These are phyloP conservation scores for Steinernema carpocapsae DNA, from an alignment of 2,888 invertebrate genomes.

Conservation along the genomic window DNA sequence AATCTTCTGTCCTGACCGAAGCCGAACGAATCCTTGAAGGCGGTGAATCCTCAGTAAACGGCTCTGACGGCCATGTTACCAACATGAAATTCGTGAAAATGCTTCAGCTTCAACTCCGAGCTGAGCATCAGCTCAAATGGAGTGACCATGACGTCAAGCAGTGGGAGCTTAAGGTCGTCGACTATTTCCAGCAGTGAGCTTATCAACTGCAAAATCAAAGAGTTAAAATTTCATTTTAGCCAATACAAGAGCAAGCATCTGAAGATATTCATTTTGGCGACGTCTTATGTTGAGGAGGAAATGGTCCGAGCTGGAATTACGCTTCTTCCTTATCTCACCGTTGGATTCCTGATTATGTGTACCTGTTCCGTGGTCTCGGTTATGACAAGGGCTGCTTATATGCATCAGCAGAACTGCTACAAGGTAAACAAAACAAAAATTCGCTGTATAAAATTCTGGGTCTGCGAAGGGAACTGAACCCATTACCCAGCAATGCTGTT, in stretches of 20 bases:
- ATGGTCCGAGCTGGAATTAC: conserved; percentile 61
- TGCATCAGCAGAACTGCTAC: conserved; percentile 63
- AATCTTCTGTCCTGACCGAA: not conserved
- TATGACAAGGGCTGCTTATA: conserved; percentile 59
- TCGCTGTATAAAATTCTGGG: no score
- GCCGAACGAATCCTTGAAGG: not conserved
- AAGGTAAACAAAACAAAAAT: conserved; percentile 45
- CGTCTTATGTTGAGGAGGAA: conserved; percentile 64
- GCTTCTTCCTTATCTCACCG: conserved; percentile 52
- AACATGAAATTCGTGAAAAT: conserved; percentile 63
- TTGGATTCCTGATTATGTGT: conserved; percentile 65
- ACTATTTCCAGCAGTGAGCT: conserved; percentile 55
- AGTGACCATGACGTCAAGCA: conserved; percentile 56
- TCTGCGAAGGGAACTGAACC: no score
- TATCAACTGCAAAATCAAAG: no score
- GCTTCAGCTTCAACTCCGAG: conserved; percentile 56
- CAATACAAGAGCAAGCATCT: conserved; percentile 55
- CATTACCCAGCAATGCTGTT: no score
- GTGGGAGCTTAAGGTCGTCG: conserved; percentile 61
- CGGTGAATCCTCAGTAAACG: conserved; percentile 29
- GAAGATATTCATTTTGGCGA: conserved; percentile 56
- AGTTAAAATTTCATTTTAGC: conserved; percentile 42
- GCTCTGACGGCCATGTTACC: conserved; percentile 39
- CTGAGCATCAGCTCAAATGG: conserved; percentile 63
- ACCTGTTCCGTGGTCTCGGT: conserved; percentile 59